Evolutionary conservation across 2,797 vertebrate species (phyloP).

Genomic region (Sciurus vulgaris): DNA sequence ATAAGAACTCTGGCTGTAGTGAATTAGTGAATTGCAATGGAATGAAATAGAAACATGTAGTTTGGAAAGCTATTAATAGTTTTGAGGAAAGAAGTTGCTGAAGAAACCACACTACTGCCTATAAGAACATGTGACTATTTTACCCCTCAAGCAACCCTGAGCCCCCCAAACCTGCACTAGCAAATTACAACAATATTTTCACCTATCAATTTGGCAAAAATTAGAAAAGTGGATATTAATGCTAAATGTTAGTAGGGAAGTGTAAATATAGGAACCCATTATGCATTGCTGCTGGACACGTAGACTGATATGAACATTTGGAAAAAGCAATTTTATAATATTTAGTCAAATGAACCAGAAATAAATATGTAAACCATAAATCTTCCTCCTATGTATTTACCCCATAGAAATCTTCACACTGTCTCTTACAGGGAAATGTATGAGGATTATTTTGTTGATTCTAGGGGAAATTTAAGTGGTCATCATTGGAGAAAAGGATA

Average conservation of each 20-base stretch:
- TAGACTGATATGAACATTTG: neutral
- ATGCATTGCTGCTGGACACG: neutral
- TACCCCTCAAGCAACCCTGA: neutral
- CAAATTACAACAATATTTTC: neutral
- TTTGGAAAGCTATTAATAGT: neutral
- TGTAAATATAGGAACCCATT: neutral
- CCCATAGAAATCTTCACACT: neutral
- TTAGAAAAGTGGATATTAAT: neutral
- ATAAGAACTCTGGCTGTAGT: neutral
- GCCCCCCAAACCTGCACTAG: neutral
- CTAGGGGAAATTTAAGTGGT: neutral
- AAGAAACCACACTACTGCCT: neutral
- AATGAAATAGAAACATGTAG: neutral
- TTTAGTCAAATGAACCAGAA: neutral
- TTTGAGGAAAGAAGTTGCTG: neutral
- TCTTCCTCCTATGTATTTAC: neutral
- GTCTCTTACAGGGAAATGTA: neutral
- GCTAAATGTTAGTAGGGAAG: neutral
- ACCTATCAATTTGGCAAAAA: slow-evolving; percentile 10
- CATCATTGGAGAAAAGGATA: neutral
- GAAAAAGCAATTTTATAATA: neutral
- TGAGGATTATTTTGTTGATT: neutral
- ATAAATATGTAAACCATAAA: neutral
- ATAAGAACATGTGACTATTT: neutral
- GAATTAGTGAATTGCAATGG: neutral